These are phyloP conservation scores for Apistogramma diplotaenia DNA, from an alignment of 2,113 vertebrate species.

Conservation along the genomic window DNA sequence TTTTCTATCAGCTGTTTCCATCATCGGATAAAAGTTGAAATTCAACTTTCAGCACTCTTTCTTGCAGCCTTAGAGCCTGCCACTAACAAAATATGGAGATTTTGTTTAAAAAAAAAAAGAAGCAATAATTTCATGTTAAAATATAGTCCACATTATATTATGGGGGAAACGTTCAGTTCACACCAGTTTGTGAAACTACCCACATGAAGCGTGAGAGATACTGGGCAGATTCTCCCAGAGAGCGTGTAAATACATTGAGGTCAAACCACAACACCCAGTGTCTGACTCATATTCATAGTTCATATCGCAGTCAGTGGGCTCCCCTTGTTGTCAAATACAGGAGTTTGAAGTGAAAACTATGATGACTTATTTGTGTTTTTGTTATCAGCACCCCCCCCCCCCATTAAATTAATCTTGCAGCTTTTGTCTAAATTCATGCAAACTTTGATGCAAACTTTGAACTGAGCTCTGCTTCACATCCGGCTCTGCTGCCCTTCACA, in stretches of 20 bases:
- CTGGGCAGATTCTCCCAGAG: not conserved
- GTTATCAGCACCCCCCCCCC: not conserved
- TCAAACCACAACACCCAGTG: slow-evolving; percentile 32
- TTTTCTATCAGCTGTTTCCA: not conserved
- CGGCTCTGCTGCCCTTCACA: slow-evolving; percentile 28
- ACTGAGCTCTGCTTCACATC: slow-evolving; percentile 37
- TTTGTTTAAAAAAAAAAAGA: not conserved
- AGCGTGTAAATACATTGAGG: slow-evolving; percentile 9
- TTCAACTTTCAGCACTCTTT: not conserved
- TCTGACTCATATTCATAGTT: slow-evolving; percentile 32
- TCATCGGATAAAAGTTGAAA: slow-evolving; percentile 6
- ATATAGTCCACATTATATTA: not conserved
- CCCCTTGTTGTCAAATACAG: not conserved
- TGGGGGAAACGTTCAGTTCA: not conserved
- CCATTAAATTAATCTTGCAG: not conserved
- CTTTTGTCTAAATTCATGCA: not conserved
- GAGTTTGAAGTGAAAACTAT: not conserved
- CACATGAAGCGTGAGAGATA: not conserved
- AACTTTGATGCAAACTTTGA: slow-evolving; percentile 18
- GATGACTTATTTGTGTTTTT: not conserved
- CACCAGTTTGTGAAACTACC: not conserved
- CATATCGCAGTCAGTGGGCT: slow-evolving; percentile 27
- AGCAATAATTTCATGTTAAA: not conserved
- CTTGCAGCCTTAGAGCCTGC: not conserved
- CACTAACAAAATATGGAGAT: not conserved